Evolutionary conservation across 2,888 invertebrate species (phyloP).

Genomic region (Auanema freiburgensis): DNA sequence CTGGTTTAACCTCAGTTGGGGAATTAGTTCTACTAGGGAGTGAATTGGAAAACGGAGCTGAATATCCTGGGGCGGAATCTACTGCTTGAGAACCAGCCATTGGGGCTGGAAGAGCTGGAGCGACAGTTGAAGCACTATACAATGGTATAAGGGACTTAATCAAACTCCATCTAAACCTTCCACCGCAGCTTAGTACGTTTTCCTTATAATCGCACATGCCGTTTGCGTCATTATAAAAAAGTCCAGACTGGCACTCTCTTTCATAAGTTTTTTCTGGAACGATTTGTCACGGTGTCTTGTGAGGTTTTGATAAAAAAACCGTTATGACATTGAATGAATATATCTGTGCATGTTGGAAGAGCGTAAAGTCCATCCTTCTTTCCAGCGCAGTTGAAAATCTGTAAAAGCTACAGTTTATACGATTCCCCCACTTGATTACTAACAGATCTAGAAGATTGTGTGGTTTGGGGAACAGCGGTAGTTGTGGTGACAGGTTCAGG

Average conservation of each 20-base stretch:
- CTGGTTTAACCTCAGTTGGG: too few species aligned
- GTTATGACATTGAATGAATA: slow-evolving; percentile 40
- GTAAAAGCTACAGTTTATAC: too few species aligned
- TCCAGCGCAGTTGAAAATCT: slow-evolving; percentile 27
- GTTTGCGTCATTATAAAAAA: slow-evolving; percentile 36
- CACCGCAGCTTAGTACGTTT: slow-evolving; percentile 32
- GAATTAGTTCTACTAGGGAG: too few species aligned
- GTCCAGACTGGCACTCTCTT: slow-evolving; percentile 26
- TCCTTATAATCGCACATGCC: slow-evolving; percentile 42
- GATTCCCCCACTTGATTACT: too few species aligned
- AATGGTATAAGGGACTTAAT: too few species aligned
- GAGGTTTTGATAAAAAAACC: slow-evolving; percentile 10
- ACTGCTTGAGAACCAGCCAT: background rate
- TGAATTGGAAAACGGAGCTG: background rate
- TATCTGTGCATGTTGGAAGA: slow-evolving; percentile 33
- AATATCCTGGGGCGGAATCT: background rate
- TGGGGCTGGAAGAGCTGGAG: too few species aligned
- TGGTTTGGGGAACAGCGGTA: slow-evolving; percentile 18
- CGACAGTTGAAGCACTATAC: too few species aligned
- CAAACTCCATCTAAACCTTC: slow-evolving; percentile 1
- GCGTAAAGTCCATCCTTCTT: slow-evolving; percentile 41
- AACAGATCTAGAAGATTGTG: background rate
- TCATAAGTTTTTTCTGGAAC: slow-evolving; percentile 4
- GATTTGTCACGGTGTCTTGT: background rate
- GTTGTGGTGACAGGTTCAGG: slow-evolving; percentile 11